Evolutionary conservation across 2,797 vertebrate genomes (phyloP).

Genomic region (Coilia nasus): DNA sequence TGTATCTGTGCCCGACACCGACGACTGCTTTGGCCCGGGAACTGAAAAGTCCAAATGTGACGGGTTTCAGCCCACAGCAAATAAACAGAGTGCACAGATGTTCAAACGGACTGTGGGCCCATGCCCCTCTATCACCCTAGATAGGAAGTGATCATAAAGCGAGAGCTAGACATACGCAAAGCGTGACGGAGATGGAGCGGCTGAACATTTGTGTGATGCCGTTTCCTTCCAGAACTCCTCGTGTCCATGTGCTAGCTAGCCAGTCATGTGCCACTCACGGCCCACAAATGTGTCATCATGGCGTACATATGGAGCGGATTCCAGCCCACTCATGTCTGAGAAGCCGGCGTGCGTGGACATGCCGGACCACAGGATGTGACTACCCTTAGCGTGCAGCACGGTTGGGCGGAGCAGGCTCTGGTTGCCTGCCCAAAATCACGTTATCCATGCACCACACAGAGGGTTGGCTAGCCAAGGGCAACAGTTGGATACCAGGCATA

Average conservation of each 20-base stretch:
- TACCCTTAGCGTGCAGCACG: background rate
- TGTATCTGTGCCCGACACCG: background rate
- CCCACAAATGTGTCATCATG: background rate
- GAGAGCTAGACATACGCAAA: background rate
- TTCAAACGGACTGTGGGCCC: background rate
- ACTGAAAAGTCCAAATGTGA: background rate
- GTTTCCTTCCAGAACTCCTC: background rate
- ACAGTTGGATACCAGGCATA: background rate
- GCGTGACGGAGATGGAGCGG: background rate
- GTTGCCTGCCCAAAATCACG: background rate
- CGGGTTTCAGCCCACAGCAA: constrained; percentile 15
- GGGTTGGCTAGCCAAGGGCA: background rate
- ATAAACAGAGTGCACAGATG: background rate
- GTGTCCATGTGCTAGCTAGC: background rate
- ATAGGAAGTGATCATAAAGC: background rate
- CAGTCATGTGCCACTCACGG: background rate
- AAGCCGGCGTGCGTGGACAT: background rate
- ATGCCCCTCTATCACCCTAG: background rate
- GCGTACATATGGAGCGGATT: background rate
- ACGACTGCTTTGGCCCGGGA: background rate
- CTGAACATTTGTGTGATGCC: background rate
- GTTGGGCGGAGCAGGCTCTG: background rate
- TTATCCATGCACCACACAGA: background rate
- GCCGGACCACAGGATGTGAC: background rate
- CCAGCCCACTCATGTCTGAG: background rate